Conservation (phyloP, 2,797 vertebrate species). For the Thaleichthys pacificus region DNA sequence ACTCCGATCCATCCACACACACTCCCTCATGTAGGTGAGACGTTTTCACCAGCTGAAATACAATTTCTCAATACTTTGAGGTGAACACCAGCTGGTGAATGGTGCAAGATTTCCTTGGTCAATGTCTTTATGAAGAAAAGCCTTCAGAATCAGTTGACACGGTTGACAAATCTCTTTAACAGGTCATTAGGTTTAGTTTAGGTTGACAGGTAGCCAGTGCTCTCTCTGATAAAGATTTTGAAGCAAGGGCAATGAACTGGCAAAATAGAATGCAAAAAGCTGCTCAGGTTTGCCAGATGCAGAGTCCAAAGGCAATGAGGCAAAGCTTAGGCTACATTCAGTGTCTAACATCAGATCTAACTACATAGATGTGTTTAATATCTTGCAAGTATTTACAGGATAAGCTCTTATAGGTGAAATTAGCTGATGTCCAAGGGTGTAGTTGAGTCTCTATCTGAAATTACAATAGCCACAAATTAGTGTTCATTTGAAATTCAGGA, state of each 20-base stretch:
- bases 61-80: not conserved
- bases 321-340: not conserved
- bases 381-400: no score
- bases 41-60: no score
- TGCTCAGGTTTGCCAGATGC: not conserved
- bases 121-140: not conserved
- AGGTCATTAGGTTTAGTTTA: not conserved
- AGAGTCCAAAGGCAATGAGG: not conserved
- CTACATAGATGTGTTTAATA: no score
- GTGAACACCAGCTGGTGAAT: not conserved
- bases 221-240: not conserved
- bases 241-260: not conserved
- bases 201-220: not conserved
- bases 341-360: no score
- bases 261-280: not conserved
- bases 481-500: no score
- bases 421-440: no score
- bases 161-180: not conserved
- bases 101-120: not conserved
- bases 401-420: no score
- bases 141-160: not conserved
- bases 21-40: not conserved
- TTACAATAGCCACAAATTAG: no score
- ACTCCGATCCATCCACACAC: slow-evolving; percentile 39
- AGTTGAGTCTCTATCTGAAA: no score